A percentile compares a stretch with the other conserved stretches of the same genome.
phyloP scores from a whole-genome alignment of 2,888 invertebrate species.

The Nomada lathburiana region DNA sequence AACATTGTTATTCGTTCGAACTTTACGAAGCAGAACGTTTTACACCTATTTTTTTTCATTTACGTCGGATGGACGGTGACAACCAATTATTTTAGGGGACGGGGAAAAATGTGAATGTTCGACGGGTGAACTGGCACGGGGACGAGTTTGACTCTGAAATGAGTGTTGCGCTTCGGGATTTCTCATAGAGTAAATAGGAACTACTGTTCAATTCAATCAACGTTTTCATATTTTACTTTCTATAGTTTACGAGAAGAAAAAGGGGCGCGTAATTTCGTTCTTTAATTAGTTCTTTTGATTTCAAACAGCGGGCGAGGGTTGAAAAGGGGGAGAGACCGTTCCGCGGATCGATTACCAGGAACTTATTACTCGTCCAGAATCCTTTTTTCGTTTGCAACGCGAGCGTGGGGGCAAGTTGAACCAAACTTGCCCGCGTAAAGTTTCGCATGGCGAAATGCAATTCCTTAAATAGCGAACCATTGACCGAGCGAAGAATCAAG shows the following conservation, averaged over 20 bases:
- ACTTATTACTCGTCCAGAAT: conserved; percentile 14
- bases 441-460: conserved; percentile 31
- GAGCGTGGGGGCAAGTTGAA: conserved; percentile 7
- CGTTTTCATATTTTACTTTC: no score
- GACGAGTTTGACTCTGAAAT: background rate
- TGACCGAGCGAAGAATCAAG: conserved; percentile 26
- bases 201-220: conserved; percentile 19
- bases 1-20: no score
- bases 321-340: background rate
- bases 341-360: conserved; percentile 29
- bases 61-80: no score
- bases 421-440: conserved; percentile 29
- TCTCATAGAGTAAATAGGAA: background rate
- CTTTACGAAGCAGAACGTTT: no score
- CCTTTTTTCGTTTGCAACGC: background rate
- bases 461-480: conserved; percentile 23
- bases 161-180: background rate
- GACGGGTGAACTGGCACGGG: no score
- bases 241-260: background rate
- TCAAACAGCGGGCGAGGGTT: background rate
- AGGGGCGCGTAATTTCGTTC: background rate
- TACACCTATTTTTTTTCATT: no score
- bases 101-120: no score
- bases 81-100: no score
- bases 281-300: conserved; percentile 24